Base-by-base conservation (phyloP, 2,888 invertebrate genomes). In the Rhaphigaster nebulosa region DNA sequence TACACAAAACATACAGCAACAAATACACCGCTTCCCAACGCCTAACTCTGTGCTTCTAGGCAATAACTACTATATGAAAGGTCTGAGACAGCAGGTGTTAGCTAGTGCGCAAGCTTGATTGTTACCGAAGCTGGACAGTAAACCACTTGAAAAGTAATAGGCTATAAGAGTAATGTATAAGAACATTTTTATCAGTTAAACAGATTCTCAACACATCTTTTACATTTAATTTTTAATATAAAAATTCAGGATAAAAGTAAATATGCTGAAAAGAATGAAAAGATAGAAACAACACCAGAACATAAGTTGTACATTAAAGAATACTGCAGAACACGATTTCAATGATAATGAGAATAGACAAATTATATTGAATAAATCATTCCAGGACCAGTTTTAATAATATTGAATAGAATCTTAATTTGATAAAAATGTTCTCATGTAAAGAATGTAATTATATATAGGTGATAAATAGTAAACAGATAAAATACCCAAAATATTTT, bases 1-100 rank as follows among this genome's bases (percentile, higher is more conserved):
- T 87, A 87, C 45, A 45, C 52, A 87, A 12, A 50, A 34, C 50
- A 54, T 45, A 87, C 29, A 87, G 34, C 29, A 87, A 87, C 54
- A 45, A 26, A 45, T 45, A 87, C 87, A 54, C 29, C 29, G 5
- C 87, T 38, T 76, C 70, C 70, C 38, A 76, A 76, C 70, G 38
- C 8, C 23, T 10, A 76, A 38, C 70, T 23, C 70, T 38, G 18
- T 8, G 38, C 70, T 76, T 38, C 34, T 76, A 38, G 34, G 70
- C 70, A 76, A 76, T 38, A 76, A 2, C 34, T 70, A 70, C 15
- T 34, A 18, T 18, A 34, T 34, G 70, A 18, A 20, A 76, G 34
- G 70, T 34, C 20, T 38, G 20, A 76, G 29, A 8, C 34, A 76
- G 70, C 70, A 70, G 70, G 70, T 18, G 65, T 65, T 65, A 8